A percentile compares a stretch with the other conserved stretches of the same genome.
phyloP scores from a whole-genome alignment of 2,888 invertebrate genomes.

The Drepanosiphum platanoidis region DNA sequence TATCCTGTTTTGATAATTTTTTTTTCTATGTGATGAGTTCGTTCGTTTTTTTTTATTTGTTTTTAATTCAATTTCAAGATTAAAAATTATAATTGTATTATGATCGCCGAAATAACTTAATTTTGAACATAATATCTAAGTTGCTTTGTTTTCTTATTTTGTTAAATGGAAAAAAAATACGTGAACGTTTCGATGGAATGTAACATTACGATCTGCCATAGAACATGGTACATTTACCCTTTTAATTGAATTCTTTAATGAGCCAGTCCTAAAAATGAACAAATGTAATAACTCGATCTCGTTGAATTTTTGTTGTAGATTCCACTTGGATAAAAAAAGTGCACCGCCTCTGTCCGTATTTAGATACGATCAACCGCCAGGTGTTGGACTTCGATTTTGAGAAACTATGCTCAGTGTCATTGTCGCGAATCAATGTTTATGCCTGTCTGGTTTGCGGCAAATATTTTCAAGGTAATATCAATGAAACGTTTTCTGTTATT shows the following conservation, averaged over 20 bases:
- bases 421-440: conserved; percentile 98
- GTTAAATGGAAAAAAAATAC: background rate
- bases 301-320: conserved; percentile 35
- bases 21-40: no score
- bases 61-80: background rate
- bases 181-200: background rate
- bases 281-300: background rate
- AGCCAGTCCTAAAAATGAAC: background rate
- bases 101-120: conserved; percentile 3
- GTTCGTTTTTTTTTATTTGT: no score
- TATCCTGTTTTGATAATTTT: no score
- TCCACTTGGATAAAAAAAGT: conserved; percentile 51
- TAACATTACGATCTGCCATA: conserved; percentile 2
- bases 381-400: conserved; percentile 99
- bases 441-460: conserved; percentile 99
- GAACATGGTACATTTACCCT: background rate
- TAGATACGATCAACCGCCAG: conserved; percentile 97
- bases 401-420: conserved; percentile 96
- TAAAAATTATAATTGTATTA: background rate
- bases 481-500: conserved; percentile 13
- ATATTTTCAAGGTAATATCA: conserved; percentile 80
- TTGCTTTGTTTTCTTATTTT: background rate
- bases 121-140: background rate
- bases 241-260: conserved; percentile 9
- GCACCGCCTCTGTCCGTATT: conserved; percentile 83